Conservation (phyloP, 2,113 vertebrate species). For the Phalacrocorax carbo region DNA sequence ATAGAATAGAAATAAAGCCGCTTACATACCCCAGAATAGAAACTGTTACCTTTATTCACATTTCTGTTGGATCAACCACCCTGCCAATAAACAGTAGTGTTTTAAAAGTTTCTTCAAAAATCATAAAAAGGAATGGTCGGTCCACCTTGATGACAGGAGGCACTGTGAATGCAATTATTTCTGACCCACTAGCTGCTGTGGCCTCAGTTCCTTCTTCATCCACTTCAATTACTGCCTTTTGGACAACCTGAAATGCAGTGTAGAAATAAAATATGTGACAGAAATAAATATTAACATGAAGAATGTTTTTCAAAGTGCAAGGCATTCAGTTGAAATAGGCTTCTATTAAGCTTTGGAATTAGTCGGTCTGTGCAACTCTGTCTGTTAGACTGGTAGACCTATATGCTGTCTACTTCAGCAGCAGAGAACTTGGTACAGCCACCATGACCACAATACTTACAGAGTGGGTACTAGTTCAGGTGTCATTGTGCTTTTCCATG, state of each 20-base stretch:
- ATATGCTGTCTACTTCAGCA: neutral
- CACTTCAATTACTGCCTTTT: constrained; percentile 86
- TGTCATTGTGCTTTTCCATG: neutral
- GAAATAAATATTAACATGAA: neutral
- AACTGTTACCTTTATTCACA: constrained; percentile 43
- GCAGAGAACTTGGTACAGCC: neutral
- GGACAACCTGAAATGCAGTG: constrained; percentile 77
- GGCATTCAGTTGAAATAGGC: neutral
- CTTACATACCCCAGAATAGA: neutral
- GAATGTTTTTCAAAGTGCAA: neutral
- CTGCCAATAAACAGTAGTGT: constrained; percentile 89
- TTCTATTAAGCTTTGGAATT: neutral
- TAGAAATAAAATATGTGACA: neutral
- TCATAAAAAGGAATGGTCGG: constrained; percentile 88
- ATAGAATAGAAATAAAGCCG: neutral
- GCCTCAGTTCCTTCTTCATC: constrained; percentile 87
- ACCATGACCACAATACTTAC: fast-evolving
- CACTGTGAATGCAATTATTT: constrained; percentile 80
- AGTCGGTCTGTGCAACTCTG: neutral
- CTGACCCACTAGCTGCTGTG: constrained; percentile 69
- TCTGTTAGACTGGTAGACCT: neutral
- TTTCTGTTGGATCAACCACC: constrained; percentile 82
- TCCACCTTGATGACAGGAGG: constrained; percentile 78
- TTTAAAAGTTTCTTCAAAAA: constrained; percentile 86
- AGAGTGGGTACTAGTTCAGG: neutral